Evolutionary conservation across 2,797 vertebrate species (phyloP).

Genomic region (Molossus alvarezi): DNA sequence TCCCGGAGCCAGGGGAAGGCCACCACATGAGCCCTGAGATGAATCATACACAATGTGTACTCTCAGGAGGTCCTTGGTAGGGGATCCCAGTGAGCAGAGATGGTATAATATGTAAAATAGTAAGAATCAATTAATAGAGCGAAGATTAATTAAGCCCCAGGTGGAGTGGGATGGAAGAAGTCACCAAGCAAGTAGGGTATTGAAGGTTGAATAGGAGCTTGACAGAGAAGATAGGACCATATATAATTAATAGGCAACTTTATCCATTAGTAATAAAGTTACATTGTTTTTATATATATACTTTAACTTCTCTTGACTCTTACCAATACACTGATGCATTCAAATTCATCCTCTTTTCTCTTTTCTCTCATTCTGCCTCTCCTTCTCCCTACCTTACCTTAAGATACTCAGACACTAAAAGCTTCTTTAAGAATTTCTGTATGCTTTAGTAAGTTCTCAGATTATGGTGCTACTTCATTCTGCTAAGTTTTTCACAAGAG

Average conservation of each 20-base stretch:
- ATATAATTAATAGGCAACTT: not conserved
- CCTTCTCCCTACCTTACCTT: not conserved
- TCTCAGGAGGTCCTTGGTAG: not conserved
- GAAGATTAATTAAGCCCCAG: not conserved
- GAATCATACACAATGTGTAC: not conserved
- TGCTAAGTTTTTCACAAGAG: conserved; percentile 56
- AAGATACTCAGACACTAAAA: conserved; percentile 37
- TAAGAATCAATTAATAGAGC: not conserved
- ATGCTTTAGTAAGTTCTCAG: conserved; percentile 45
- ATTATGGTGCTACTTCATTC: conserved; percentile 9
- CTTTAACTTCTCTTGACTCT: conserved; percentile 1
- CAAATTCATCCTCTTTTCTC: conserved; percentile 1
- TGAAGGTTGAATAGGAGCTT: conserved; percentile 25
- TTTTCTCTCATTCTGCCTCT: not conserved
- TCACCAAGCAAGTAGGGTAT: conserved; percentile 6
- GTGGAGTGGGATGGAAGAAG: not conserved
- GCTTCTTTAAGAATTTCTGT: conserved; percentile 53
- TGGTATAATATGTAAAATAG: not conserved
- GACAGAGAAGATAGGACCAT: not conserved
- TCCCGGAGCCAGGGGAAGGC: not conserved
- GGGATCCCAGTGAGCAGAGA: not conserved
- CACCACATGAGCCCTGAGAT: not conserved
- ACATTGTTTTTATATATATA: not conserved
- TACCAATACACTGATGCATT: not conserved
- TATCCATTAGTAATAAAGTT: not conserved